phyloP scores from a whole-genome alignment of 2,888 invertebrate genomes.

The Cephus sareptanus region DNA sequence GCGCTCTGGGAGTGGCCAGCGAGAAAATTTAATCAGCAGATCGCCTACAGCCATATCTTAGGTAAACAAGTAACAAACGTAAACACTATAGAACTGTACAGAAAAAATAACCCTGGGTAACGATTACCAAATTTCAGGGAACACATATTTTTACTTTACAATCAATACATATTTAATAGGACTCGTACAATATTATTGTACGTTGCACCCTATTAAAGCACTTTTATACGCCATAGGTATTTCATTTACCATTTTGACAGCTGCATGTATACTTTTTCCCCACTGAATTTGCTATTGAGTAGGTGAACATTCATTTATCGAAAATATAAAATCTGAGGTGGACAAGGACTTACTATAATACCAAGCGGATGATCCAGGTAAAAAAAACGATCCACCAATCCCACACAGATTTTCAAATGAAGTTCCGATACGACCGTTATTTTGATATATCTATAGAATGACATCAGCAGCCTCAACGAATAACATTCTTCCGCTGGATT shows the following conservation, averaged over 20 bases:
- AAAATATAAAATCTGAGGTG: background rate
- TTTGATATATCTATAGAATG: background rate
- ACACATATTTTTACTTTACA: background rate
- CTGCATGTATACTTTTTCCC: background rate
- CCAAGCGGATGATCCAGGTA: background rate
- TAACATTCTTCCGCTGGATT: background rate
- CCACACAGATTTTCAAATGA: background rate
- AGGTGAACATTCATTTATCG: background rate
- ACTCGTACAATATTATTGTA: background rate
- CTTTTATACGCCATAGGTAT: background rate
- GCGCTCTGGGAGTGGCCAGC: background rate
- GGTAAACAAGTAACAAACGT: background rate
- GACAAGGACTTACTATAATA: background rate
- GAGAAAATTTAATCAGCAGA: background rate
- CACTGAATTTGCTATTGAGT: background rate
- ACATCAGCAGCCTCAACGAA: background rate
- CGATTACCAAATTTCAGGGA: background rate
- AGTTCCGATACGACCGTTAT: background rate
- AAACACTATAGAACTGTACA: background rate
- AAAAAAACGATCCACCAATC: background rate
- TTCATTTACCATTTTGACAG: background rate
- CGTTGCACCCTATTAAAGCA: background rate
- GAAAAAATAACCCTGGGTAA: background rate
- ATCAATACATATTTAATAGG: background rate
- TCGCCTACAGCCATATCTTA: background rate